Evolutionary conservation across 2,888 invertebrate species (phyloP).

Genomic region (Penaeus monodon): DNA sequence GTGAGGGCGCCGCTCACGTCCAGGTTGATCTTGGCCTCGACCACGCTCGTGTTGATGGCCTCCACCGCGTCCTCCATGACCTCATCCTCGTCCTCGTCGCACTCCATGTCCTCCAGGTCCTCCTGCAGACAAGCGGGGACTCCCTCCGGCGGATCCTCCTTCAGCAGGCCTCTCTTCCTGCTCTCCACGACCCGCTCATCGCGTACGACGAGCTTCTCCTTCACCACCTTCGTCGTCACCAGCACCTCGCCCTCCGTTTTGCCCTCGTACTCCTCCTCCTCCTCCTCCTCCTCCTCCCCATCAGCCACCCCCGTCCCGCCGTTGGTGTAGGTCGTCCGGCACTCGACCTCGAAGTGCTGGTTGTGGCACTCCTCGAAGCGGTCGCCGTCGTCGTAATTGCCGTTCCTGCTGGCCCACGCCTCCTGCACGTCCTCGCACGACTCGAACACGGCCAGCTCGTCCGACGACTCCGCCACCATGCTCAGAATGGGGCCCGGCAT

Average conservation of each 20-base stretch:
- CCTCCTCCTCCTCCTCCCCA: background rate
- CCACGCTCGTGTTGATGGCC: slow-evolving; percentile 38
- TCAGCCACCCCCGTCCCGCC: background rate
- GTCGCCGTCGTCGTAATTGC: slow-evolving; percentile 27
- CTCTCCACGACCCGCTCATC: slow-evolving; percentile 21
- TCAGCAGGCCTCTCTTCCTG: background rate
- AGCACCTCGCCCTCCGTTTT: too few relatives aligned
- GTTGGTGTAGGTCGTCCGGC: slow-evolving; percentile 13
- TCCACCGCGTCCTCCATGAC: slow-evolving; percentile 21
- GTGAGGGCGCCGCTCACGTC: slow-evolving; percentile 45
- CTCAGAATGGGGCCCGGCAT: slow-evolving; percentile 45
- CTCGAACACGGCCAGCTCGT: slow-evolving; percentile 35
- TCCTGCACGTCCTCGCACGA: slow-evolving; percentile 53
- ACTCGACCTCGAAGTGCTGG: background rate
- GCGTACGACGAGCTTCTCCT: background rate
- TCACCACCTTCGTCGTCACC: background rate
- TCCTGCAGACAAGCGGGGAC: slow-evolving; percentile 22
- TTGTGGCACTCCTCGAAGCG: slow-evolving; percentile 27
- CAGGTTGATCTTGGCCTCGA: slow-evolving; percentile 39
- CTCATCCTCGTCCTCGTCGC: slow-evolving; percentile 24
- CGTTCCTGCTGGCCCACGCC: slow-evolving; percentile 26
- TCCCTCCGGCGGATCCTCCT: slow-evolving; percentile 16
- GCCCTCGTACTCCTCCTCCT: too few relatives aligned
- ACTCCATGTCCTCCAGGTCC: slow-evolving; percentile 18
- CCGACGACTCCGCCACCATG: background rate